Percentiles rank a stretch among this genome's conserved stretches.
phyloP scores from a whole-genome alignment of 1,140 invertebrate species.

The Heliconius melpomene region DNA sequence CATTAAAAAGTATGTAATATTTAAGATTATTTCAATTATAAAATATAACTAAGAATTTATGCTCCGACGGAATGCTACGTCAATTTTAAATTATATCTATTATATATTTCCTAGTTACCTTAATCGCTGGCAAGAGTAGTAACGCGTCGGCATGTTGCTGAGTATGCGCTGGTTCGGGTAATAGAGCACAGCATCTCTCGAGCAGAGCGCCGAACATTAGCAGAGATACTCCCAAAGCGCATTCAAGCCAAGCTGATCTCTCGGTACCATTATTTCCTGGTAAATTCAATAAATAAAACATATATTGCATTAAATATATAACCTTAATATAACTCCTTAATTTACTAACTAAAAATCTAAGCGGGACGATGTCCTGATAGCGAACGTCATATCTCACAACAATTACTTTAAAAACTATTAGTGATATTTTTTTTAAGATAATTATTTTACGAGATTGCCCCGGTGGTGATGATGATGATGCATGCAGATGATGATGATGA shows the following conservation, averaged over 20 bases:
- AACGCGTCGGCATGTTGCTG: conserved; percentile 71
- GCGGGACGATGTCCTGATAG: too few relatives aligned
- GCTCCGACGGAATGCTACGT: too few relatives aligned
- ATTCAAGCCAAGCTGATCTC: conserved; percentile 91
- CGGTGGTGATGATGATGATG: too few relatives aligned
- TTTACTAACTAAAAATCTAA: not conserved
- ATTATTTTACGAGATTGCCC: too few relatives aligned
- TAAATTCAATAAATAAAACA: not conserved
- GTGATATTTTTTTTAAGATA: not conserved
- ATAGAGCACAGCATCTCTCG: conserved; percentile 87
- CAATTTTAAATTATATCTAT: too few relatives aligned
- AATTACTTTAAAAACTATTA: not conserved
- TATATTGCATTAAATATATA: not conserved
- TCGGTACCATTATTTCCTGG: conserved; percentile 76
- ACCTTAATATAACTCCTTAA: not conserved
- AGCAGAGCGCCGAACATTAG: conserved; percentile 94
- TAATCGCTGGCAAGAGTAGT: conserved; percentile 89
- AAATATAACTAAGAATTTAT: too few relatives aligned
- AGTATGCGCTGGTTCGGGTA: conserved; percentile 83
- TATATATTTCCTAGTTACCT: conserved; percentile 77
- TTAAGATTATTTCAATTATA: too few relatives aligned
- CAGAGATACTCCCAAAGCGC: conserved; percentile 91
- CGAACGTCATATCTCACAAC: not conserved
- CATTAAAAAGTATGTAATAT: too few relatives aligned
- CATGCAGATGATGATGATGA: too few relatives aligned